phyloP scores from a whole-genome alignment of 1,140 invertebrate genomes.

The Rhynchophorus ferrugineus region DNA sequence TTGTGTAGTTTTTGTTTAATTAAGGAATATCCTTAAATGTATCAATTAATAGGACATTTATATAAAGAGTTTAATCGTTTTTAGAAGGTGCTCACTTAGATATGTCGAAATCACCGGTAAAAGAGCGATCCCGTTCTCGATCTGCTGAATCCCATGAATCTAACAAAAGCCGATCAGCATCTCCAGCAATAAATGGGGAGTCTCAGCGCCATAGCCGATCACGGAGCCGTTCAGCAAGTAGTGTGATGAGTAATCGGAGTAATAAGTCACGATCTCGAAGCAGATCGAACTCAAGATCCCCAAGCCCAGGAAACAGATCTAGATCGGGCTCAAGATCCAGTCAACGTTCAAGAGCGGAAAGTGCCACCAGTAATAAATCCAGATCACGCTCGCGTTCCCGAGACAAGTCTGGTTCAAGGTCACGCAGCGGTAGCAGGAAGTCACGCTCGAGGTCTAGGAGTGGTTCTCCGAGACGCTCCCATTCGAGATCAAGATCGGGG shows the following conservation, averaged over 20 bases:
- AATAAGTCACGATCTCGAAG: conserved; percentile 22
- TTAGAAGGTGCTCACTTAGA: conserved; percentile 15
- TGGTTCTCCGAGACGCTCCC: conserved; percentile 1
- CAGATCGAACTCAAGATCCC: conserved; percentile 26
- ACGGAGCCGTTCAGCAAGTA: conserved; percentile 9
- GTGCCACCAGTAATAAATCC: conserved; percentile 31
- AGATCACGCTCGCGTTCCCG: conserved; percentile 35
- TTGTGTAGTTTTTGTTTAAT: no score
- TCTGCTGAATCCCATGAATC: conserved; percentile 10
- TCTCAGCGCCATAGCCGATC: conserved; percentile 5
- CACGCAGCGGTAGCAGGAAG: not conserved
- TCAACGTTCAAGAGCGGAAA: conserved; percentile 29
- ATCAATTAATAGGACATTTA: no score
- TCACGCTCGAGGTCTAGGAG: conserved; percentile 8
- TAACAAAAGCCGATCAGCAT: not conserved
- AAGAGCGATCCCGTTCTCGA: conserved; percentile 7
- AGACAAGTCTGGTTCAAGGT: not conserved
- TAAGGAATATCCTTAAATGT: no score
- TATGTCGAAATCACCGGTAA: conserved; percentile 9
- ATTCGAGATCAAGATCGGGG: conserved; percentile 20
- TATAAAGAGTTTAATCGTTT: no score
- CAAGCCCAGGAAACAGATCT: conserved; percentile 13
- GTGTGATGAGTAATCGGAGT: conserved; percentile 3
- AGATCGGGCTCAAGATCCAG: conserved; percentile 33
- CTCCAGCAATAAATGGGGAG: not conserved